Conservation (phyloP, 2,113 vertebrate species). For the Scalopus aquaticus region DNA sequence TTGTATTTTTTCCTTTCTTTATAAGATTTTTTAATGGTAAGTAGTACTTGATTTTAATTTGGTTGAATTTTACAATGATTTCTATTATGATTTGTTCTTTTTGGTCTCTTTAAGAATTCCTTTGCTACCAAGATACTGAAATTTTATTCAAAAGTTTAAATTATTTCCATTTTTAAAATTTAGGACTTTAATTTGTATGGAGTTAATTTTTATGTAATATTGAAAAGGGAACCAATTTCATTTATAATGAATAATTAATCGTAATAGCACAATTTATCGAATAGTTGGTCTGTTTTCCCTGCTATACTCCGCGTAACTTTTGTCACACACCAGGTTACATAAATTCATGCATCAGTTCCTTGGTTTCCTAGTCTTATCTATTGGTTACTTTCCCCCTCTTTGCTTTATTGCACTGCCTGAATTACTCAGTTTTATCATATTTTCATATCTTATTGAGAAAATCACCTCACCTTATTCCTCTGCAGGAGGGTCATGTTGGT, state of each 20-base stretch:
- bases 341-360: not conserved
- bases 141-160: slow-evolving; percentile 30
- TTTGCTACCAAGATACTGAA: not conserved
- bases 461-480: not conserved
- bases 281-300: not conserved
- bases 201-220: not conserved
- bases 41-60: not conserved
- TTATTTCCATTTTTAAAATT: not conserved
- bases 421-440: not conserved
- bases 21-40: not conserved
- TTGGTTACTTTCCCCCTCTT: not conserved
- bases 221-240: no score
- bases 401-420: not conserved
- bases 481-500: not conserved
- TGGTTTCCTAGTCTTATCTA: not conserved
- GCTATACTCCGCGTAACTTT: not conserved
- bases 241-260: not conserved
- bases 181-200: not conserved
- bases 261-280: not conserved
- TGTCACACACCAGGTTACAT: not conserved
- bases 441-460: not conserved
- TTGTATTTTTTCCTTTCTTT: not conserved
- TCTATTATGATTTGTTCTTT: not conserved
- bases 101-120: not conserved
- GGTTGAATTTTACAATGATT: not conserved